A percentile compares a stretch with the other conserved stretches of the same genome.
phyloP scores from a whole-genome alignment of 2,888 invertebrate genomes.

The Pollenia angustigena region DNA sequence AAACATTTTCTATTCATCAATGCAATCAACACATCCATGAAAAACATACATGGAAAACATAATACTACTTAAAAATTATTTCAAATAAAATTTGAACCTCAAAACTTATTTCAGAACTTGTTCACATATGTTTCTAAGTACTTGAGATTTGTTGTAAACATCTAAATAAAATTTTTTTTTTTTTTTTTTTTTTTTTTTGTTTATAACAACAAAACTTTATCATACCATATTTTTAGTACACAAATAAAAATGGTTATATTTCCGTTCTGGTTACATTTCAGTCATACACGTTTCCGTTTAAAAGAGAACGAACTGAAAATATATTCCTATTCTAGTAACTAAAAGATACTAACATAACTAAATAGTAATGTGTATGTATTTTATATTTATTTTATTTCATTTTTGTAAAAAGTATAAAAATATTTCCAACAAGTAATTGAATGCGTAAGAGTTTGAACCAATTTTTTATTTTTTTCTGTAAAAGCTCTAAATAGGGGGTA shows the following conservation, averaged over 20 bases:
- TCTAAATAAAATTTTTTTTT: conserved; percentile 9
- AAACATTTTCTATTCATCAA: conserved; percentile 6
- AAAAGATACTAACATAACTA: neutral
- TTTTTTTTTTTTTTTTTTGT: too few species aligned
- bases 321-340: neutral
- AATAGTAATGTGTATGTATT: neutral
- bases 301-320: conserved; percentile 54
- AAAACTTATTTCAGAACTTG: conserved; percentile 2
- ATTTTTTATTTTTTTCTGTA: too few species aligned
- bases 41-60: neutral
- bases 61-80: conserved; percentile 8
- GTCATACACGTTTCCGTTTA: conserved; percentile 35
- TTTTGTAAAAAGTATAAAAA: neutral
- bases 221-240: neutral
- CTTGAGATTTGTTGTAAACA: conserved; percentile 10
- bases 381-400: neutral
- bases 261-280: conserved; percentile 48
- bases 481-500: neutral
- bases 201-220: conserved; percentile 8
- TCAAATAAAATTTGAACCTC: neutral
- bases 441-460: conserved; percentile 13
- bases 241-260: conserved; percentile 42
- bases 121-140: neutral
- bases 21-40: neutral
- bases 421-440: conserved; percentile 9